Conservation (phyloP, 2,888 invertebrate species). For the Dryococelus australis region DNA sequence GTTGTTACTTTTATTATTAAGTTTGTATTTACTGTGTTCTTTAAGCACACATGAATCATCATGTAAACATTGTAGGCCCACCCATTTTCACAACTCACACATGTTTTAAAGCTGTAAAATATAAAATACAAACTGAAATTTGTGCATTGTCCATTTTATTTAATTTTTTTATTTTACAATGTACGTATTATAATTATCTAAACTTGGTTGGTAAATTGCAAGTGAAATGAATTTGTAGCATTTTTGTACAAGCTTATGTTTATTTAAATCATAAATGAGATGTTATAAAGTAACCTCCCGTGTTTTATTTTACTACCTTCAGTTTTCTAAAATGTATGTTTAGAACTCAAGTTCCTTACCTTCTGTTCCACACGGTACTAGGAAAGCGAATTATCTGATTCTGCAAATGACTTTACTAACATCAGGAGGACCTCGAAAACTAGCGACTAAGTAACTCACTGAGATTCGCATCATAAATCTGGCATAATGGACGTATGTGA, state of each 20-base stretch:
- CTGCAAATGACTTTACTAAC: too few relatives aligned
- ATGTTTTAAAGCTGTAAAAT: not conserved
- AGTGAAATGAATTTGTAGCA: not conserved
- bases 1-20: too few relatives aligned
- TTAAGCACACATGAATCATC: not conserved
- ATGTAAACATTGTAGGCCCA: not conserved
- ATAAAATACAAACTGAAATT: not conserved
- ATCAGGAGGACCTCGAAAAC: too few relatives aligned
- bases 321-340: too few relatives aligned
- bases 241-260: slow-evolving; percentile 11
- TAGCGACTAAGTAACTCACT: too few relatives aligned
- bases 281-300: not conserved
- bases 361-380: too few relatives aligned
- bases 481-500: too few relatives aligned
- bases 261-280: slow-evolving; percentile 16
- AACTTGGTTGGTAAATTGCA: not conserved
- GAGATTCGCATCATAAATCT: too few relatives aligned
- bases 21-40: not conserved
- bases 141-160: not conserved
- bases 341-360: too few relatives aligned
- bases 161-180: not conserved
- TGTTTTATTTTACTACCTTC: not conserved
- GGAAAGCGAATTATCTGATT: too few relatives aligned
- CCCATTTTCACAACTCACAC: not conserved
- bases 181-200: not conserved